A percentile compares a stretch with the other conserved stretches of the same genome.
phyloP scores from a whole-genome alignment of 2,797 vertebrate species.

The Scomberomorus guttatus region DNA sequence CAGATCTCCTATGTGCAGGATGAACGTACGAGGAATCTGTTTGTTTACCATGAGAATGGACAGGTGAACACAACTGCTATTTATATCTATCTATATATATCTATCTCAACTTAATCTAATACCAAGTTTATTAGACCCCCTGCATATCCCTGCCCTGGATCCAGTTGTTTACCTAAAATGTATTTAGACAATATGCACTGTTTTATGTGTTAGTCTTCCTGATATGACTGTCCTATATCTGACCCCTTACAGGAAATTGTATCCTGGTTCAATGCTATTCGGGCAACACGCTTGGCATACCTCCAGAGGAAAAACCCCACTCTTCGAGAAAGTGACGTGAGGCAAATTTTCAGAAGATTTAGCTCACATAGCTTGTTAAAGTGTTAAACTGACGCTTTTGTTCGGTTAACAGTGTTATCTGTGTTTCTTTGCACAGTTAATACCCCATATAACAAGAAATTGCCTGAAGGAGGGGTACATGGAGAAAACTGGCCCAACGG shows the following conservation, averaged over 20 bases:
- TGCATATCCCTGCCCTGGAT: neutral
- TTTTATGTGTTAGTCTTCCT: neutral
- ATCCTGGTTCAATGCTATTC: conserved; percentile 92
- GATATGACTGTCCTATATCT: neutral
- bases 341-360: conserved; percentile 31
- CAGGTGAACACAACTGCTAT: conserved; percentile 82
- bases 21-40: conserved; percentile 89
- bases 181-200: neutral
- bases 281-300: conserved; percentile 89
- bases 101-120: neutral
- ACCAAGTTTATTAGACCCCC: neutral
- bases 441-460: conserved; percentile 87
- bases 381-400: neutral
- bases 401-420: neutral
- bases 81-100: neutral
- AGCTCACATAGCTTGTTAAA: neutral
- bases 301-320: conserved; percentile 86
- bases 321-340: conserved; percentile 86
- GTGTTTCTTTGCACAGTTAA: conserved; percentile 80
- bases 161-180: neutral
- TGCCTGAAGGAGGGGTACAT: conserved; percentile 92
- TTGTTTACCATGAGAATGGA: conserved; percentile 91
- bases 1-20: conserved; percentile 90
- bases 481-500: conserved; percentile 95
- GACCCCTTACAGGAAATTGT: conserved; percentile 86